Evolutionary conservation across 2,113 vertebrate genomes (phyloP).

Genomic region (Hemibagrus wyckioides): DNA sequence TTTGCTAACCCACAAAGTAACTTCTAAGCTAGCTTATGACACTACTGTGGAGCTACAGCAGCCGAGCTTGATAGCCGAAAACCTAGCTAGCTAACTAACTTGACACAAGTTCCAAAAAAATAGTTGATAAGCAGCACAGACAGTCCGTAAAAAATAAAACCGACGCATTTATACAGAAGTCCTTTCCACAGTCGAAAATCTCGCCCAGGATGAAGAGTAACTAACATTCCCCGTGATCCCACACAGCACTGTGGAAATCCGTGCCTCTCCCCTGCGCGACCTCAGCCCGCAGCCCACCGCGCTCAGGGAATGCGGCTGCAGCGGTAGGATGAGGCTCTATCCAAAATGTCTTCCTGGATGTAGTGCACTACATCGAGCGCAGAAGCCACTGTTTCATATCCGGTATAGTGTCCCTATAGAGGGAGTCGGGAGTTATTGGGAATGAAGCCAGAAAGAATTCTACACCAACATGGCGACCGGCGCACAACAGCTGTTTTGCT

Average conservation of each 20-base stretch:
- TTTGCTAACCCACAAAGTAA: constrained; percentile 21
- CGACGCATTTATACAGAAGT: neutral
- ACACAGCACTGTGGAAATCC: constrained; percentile 23
- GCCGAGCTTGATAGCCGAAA: neutral
- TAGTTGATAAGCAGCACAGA: neutral
- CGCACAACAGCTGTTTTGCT: constrained; percentile 49
- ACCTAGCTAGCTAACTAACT: constrained; percentile 14
- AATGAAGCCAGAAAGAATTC: constrained; percentile 25
- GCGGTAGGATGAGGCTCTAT: constrained; percentile 27
- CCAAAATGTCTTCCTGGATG: neutral
- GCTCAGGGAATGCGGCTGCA: constrained; percentile 32
- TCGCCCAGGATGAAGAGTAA: neutral
- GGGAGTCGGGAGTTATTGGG: neutral
- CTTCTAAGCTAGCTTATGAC: constrained; percentile 6
- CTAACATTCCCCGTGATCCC: constrained; percentile 1
- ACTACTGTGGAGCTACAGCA: neutral
- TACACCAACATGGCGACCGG: constrained; percentile 48
- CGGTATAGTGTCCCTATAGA: neutral
- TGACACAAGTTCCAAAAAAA: constrained; percentile 38
- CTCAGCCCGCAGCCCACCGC: constrained; percentile 31
- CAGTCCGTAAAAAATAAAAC: neutral
- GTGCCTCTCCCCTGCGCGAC: constrained; percentile 34
- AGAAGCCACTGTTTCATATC: neutral
- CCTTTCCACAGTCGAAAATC: neutral
- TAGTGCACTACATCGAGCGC: neutral